Evolutionary conservation across 2,888 invertebrate species (phyloP).

Genomic region (Melipona bicolor): DNA sequence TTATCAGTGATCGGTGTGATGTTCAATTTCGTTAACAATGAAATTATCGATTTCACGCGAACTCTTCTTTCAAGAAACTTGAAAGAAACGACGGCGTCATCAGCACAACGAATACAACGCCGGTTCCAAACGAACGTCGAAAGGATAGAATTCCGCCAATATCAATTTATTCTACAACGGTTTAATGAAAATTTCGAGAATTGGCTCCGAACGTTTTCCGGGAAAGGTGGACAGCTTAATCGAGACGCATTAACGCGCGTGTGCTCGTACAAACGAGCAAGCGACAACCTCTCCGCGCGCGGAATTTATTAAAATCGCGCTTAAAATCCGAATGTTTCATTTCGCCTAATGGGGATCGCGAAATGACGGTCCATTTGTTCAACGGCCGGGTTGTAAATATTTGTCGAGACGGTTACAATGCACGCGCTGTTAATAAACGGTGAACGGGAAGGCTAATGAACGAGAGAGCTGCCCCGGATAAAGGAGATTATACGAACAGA

Average conservation of each 20-base stretch:
- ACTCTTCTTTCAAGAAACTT: neutral
- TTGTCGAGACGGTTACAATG: neutral
- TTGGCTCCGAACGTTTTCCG: neutral
- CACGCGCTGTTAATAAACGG: constrained; percentile 7
- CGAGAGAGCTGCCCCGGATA: neutral
- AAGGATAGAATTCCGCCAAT: neutral
- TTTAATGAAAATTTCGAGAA: neutral
- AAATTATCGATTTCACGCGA: no score
- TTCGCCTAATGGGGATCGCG: constrained; percentile 2
- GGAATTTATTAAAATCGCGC: neutral
- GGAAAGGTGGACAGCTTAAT: neutral
- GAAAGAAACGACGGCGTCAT: neutral
- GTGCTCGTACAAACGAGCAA: neutral
- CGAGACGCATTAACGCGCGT: neutral
- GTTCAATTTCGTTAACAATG: no score
- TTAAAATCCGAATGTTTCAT: constrained; percentile 8
- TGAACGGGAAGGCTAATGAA: neutral
- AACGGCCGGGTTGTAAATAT: constrained; percentile 18
- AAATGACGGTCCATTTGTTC: constrained; percentile 19
- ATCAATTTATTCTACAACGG: neutral
- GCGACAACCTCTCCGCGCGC: neutral
- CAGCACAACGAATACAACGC: neutral
- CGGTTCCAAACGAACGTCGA: neutral
- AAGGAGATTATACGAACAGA: neutral
- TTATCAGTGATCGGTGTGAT: no score